Percentiles rank a stretch among this genome's conserved stretches.
Conservation (phyloP, 2,797 vertebrate species). For the Peromyscus aztecus region DNA sequence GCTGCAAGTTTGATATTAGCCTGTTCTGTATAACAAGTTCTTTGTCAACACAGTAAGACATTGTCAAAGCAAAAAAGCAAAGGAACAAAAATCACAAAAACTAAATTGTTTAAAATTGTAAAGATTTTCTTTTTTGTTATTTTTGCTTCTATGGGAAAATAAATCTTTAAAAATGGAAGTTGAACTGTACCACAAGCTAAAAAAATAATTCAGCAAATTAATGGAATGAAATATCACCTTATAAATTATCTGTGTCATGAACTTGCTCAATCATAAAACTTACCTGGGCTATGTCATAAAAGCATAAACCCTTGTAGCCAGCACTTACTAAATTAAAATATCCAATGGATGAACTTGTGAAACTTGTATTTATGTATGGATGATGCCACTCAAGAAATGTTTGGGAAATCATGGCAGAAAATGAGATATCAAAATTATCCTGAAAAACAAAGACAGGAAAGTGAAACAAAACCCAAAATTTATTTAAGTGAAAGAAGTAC, state of each 20-base stretch:
- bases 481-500: conserved; percentile 18
- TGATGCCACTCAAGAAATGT: neutral
- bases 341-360: neutral
- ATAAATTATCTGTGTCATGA: neutral
- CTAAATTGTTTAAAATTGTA: neutral
- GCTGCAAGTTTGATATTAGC: neutral
- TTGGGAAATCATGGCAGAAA: neutral
- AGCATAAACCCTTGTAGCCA: neutral
- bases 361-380: neutral
- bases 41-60: neutral
- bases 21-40: neutral
- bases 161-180: neutral
- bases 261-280: neutral
- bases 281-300: neutral
- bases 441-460: neutral
- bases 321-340: neutral
- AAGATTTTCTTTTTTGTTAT: neutral
- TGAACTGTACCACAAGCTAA: neutral
- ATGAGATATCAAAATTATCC: neutral
- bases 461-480: neutral
- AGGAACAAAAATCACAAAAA: neutral
- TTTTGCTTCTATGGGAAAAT: neutral
- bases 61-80: neutral
- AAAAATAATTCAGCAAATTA: conserved; percentile 1
- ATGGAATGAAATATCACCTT: neutral